A percentile compares a stretch with the other conserved stretches of the same genome.
phyloP scores from a whole-genome alignment of 2,113 vertebrate genomes.

The Aythya baeri region DNA sequence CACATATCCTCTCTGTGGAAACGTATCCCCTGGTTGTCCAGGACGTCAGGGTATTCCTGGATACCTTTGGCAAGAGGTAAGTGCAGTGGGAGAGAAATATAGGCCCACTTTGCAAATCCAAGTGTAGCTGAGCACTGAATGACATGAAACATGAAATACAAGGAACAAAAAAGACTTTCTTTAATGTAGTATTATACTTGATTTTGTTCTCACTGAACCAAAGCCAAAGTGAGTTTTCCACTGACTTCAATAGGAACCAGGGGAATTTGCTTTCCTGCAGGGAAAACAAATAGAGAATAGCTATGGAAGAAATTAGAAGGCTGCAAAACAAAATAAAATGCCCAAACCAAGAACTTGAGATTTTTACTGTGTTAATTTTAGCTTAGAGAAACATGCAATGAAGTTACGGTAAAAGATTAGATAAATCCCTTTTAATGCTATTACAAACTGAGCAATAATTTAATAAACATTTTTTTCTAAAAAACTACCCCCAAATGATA shows the following conservation, averaged over 20 bases:
- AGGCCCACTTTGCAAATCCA: background rate
- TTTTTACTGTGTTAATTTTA: background rate
- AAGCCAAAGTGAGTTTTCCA: background rate
- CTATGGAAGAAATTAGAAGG: background rate
- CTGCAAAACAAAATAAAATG: background rate
- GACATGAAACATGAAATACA: background rate
- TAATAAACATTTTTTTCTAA: background rate
- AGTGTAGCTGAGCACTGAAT: background rate
- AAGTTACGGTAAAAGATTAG: background rate
- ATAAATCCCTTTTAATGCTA: background rate
- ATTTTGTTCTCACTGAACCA: background rate
- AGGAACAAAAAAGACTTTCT: background rate
- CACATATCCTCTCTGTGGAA: conserved; percentile 80
- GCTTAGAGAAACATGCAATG: background rate
- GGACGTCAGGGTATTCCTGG: conserved; percentile 73
- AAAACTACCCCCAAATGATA: background rate
- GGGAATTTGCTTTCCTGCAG: background rate
- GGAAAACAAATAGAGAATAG: background rate
- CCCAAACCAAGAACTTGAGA: background rate
- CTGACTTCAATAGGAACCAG: background rate
- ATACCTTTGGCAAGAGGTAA: conserved; percentile 73
- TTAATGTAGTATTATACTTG: background rate
- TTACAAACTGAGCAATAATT: background rate
- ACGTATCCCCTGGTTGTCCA: conserved; percentile 74
- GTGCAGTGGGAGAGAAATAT: conserved; percentile 9